Percentiles rank a stretch among this genome's conserved stretches.
phyloP scores from a whole-genome alignment of 2,888 invertebrate genomes.

The Lochmaea crataegi region DNA sequence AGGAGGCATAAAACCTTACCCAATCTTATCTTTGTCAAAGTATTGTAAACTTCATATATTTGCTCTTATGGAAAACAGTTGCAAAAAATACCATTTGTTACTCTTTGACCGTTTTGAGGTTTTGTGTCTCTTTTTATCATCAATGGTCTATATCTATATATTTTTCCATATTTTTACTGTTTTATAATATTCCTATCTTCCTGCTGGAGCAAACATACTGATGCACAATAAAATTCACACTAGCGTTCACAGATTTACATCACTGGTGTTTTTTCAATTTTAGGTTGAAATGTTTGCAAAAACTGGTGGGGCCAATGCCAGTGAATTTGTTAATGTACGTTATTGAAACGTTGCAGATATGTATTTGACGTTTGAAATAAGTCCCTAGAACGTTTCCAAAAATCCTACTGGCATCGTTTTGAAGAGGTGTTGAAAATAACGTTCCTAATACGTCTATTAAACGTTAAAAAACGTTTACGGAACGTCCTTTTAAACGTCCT shows the following conservation, averaged over 20 bases:
- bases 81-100: not conserved
- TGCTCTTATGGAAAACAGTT: not conserved
- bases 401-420: not conserved
- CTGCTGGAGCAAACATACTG: no score
- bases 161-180: not conserved
- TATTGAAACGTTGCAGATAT: not conserved
- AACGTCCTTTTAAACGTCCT: no score
- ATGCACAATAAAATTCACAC: no score
- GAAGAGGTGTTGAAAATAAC: not conserved
- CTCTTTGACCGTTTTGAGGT: not conserved
- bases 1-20: no score
- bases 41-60: not conserved
- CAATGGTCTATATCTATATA: not conserved
- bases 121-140: not conserved
- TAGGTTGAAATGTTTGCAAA: not conserved
- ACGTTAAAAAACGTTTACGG: no score
- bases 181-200: not conserved
- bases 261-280: slow-evolving; percentile 1
- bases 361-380: not conserved
- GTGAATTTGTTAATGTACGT: not conserved
- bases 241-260: not conserved
- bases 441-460: no score
- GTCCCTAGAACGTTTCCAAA: not conserved
- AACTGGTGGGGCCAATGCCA: not conserved
- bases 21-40: not conserved